phyloP scores from a whole-genome alignment of 2,888 invertebrate species.

The Thysanoteuthis rhombus region DNA sequence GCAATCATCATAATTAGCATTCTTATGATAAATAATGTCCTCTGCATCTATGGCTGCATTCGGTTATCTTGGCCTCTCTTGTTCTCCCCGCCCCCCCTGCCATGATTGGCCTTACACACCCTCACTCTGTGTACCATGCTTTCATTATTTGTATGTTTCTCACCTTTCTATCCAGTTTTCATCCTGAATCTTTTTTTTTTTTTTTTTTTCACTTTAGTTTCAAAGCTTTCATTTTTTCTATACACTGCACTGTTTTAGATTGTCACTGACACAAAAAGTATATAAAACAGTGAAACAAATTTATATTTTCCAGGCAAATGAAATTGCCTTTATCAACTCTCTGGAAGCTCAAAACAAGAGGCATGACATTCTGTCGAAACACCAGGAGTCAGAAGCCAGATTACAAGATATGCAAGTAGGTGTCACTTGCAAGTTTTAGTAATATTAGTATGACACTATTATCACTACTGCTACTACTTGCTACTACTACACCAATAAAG shows the following conservation, averaged over 20 bases:
- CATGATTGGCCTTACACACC: neutral
- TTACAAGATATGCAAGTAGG: constrained; percentile 73
- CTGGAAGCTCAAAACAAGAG: constrained; percentile 93
- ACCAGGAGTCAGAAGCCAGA: constrained; percentile 71
- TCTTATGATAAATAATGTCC: neutral
- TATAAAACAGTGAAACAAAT: neutral
- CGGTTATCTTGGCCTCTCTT: neutral
- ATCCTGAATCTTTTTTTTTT: neutral
- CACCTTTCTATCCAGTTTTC: neutral
- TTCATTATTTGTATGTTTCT: neutral
- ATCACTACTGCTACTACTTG: neutral
- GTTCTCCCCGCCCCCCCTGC: neutral
- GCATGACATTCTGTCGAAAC: constrained; percentile 84
- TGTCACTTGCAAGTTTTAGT: constrained; percentile 31
- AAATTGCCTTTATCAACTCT: constrained; percentile 97
- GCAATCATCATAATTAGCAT: neutral
- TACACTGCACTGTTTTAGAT: neutral
- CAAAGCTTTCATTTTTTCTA: neutral
- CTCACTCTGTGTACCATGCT: neutral
- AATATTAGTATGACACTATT: neutral
- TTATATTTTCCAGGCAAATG: constrained; percentile 75
- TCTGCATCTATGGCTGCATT: neutral
- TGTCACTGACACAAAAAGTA: neutral
- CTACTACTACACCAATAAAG: neutral
- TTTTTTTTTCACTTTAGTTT: neutral